These are phyloP conservation scores for Aphyosemion australe DNA, from an alignment of 2,113 vertebrate species.

Conservation along the genomic window DNA sequence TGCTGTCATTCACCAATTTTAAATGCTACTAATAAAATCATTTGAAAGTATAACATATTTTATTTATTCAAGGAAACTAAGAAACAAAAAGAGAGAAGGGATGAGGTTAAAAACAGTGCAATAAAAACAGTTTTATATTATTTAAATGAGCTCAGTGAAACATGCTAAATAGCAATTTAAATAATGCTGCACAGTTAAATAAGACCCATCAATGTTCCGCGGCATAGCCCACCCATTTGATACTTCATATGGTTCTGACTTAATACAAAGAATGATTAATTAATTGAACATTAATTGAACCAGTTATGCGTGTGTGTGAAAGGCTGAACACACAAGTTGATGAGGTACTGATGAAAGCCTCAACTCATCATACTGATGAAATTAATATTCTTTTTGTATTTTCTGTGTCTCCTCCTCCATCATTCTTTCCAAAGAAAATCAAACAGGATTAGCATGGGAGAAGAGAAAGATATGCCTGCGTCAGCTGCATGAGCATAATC, in stretches of 20 bases:
- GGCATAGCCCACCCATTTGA: constrained; percentile 10
- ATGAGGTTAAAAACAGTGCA: background rate
- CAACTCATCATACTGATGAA: constrained; percentile 42
- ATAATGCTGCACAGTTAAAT: background rate
- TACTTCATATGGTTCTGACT: constrained; percentile 9
- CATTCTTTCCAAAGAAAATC: constrained; percentile 65
- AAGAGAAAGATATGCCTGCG: constrained; percentile 53
- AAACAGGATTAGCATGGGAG: constrained; percentile 71
- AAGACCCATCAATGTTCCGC: background rate
- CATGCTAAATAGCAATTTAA: background rate
- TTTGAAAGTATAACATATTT: too few species aligned
- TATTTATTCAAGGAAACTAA: too few species aligned
- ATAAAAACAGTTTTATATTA: background rate
- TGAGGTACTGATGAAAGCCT: constrained; percentile 24
- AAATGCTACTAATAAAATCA: too few species aligned
- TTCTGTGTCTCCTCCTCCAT: constrained; percentile 14
- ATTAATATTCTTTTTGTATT: constrained; percentile 59
- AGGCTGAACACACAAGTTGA: constrained; percentile 11
- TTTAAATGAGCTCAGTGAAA: constrained; percentile 8
- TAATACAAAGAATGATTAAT: constrained; percentile 21
- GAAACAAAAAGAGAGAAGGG: too few species aligned
- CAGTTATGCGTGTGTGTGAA: constrained; percentile 5
- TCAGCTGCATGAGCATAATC: constrained; percentile 72
- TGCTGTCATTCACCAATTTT: too few species aligned
- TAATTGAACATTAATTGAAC: constrained; percentile 18